These are phyloP conservation scores for Batillaria attramentaria DNA, from an alignment of 1,140 invertebrate genomes.

Conservation along the genomic window DNA sequence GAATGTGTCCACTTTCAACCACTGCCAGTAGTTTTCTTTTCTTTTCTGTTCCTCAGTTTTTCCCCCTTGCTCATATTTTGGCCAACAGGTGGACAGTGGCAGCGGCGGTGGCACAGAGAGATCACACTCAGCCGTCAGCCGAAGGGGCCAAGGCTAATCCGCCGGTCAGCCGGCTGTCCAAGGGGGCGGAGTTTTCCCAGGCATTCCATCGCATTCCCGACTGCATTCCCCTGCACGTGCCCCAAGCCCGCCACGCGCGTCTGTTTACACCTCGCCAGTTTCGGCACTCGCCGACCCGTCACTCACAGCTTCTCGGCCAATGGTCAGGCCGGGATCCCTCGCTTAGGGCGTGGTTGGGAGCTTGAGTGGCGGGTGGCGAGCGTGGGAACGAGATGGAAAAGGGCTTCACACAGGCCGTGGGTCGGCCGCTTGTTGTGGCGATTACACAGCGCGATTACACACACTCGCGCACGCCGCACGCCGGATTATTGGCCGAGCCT, in stretches of 20 bases:
- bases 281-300: background rate
- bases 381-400: background rate
- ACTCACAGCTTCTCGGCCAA: background rate
- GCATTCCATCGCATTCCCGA: background rate
- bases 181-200: constrained; percentile 11
- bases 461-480: constrained; percentile 8
- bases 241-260: background rate
- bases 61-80: too few species aligned
- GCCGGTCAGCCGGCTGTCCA: too few species aligned
- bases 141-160: too few species aligned
- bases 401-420: background rate
- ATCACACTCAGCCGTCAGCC: too few species aligned
- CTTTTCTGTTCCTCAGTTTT: too few species aligned
- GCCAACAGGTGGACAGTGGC: too few species aligned
- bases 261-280: background rate
- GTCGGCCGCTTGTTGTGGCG: background rate
- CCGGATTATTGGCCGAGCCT: background rate
- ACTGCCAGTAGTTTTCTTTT: too few species aligned
- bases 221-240: background rate
- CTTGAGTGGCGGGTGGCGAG: background rate
- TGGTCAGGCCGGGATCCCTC: background rate
- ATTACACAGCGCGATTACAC: constrained; percentile 5
- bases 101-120: too few species aligned
- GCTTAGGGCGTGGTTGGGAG: background rate
- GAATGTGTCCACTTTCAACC: too few species aligned